Evolutionary conservation across 2,797 vertebrate genomes (phyloP).

Genomic region (Cossypha niveicapilla): DNA sequence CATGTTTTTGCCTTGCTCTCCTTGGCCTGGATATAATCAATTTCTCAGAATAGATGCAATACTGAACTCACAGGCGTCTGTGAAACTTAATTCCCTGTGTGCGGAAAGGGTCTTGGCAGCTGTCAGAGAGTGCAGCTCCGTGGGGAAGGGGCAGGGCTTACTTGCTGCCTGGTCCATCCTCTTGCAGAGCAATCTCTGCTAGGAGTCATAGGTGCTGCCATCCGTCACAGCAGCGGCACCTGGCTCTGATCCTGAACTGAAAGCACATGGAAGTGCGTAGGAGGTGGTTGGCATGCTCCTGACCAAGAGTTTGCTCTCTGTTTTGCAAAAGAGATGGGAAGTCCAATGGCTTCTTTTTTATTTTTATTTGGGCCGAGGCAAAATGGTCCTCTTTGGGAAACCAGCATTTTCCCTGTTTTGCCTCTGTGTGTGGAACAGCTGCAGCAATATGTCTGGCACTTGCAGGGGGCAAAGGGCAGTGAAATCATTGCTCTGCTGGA

Average conservation of each 20-base stretch:
- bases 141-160: not conserved
- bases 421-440: fast-evolving
- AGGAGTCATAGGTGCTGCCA: not conserved
- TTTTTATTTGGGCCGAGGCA: not conserved
- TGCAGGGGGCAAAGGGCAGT: not conserved
- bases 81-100: constrained; percentile 45
- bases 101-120: constrained; percentile 5
- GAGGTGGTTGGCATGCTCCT: not conserved
- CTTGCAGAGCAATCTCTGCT: fast-evolving
- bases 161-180: not conserved
- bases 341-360: not conserved
- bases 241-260: not conserved
- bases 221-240: fast-evolving
- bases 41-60: constrained; percentile 53
- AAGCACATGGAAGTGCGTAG: not conserved
- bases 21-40: constrained; percentile 30
- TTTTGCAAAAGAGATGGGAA: not conserved
- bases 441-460: not conserved
- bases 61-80: not conserved
- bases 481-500: not conserved
- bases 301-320: not conserved
- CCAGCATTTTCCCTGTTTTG: not conserved
- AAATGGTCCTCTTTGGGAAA: not conserved
- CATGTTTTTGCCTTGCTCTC: constrained; percentile 5
- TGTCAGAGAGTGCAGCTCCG: not conserved